Percentiles rank a stretch among this genome's conserved stretches.
Conservation (phyloP, 2,113 vertebrate species). For the Toxotes chatareus region DNA sequence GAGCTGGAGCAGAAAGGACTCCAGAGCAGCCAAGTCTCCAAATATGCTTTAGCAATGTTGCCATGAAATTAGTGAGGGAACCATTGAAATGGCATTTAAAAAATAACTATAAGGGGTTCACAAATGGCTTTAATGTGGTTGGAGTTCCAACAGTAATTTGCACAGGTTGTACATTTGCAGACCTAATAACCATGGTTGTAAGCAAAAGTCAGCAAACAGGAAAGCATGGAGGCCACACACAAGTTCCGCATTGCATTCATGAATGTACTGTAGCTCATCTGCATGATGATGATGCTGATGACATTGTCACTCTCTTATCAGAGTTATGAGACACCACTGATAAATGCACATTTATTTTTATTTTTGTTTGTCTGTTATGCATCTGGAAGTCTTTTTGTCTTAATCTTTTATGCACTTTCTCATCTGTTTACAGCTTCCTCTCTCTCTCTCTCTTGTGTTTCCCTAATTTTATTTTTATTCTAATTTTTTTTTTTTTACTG, state of each 20-base stretch:
- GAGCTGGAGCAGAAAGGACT: conserved; percentile 62
- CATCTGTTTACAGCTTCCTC: background rate
- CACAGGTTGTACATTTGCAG: conserved; percentile 27
- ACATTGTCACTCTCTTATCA: background rate
- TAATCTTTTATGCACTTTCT: background rate
- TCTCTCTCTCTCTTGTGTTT: background rate
- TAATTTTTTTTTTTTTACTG: background rate
- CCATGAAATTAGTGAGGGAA: conserved; percentile 48
- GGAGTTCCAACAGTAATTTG: conserved; percentile 39
- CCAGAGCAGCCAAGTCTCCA: conserved; percentile 43
- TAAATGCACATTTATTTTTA: background rate
- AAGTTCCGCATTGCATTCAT: background rate
- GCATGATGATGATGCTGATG: background rate
- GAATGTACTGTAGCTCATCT: background rate
- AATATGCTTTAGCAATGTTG: conserved; percentile 58
- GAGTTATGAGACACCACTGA: background rate
- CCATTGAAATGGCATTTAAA: conserved; percentile 57
- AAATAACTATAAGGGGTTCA: conserved; percentile 35
- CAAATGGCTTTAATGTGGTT: conserved; percentile 44
- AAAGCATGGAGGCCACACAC: background rate
- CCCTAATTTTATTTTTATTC: background rate
- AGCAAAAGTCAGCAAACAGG: conserved; percentile 30
- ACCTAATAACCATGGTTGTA: background rate
- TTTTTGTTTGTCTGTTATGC: background rate
- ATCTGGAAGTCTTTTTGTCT: background rate